Base-by-base conservation (phyloP, 2,797 vertebrate species). In the Gymnoscopelus braueri region DNA sequence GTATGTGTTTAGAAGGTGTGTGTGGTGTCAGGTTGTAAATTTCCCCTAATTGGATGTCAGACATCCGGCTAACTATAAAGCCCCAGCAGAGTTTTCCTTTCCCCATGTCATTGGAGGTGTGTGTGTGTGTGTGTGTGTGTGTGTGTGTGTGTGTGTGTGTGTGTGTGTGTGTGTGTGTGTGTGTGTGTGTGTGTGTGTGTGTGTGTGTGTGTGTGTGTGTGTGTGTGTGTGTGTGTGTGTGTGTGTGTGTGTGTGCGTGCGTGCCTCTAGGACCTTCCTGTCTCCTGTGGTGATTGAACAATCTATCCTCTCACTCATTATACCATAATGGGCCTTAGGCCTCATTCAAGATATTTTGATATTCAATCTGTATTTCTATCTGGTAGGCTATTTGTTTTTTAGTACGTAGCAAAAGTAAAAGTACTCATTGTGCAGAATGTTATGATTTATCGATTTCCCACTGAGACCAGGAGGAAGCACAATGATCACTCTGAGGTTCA, bases 1-100 rank as follows among this genome's bases (percentile, higher is more conserved):
- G 24, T 57, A 6, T n/a, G 10, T 55, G 47, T 50, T 13, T 59
- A 44, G 29, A 14, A 3, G 23, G 44, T 32, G 10, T 60, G 49
- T 52, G 15, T 24, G 3, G 29, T 61, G 67, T 50, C 67, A 61
- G 39, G 32, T 60, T 61, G 59, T 48, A 62, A 52, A 61, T 91
- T 82, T 87, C 77, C 86, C 0, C 61, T 87, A 85, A 86, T 74
- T 82, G 63, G 72, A 44, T 51, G 8, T 35, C 48, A 67, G 14
- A 68, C 53, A 63, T 11, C 23, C 53, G 32, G 70, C 44, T 61
- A 63, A 74, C 72, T 79, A 72, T 70, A 76, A 67, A 13, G 60
- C 71, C 60, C 15, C 5, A 29, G 35, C 29, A 23, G 59, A 44
- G n/a, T 64, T 39, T 11, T 19, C 11, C 49, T 56, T 56, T 19